phyloP scores from a whole-genome alignment of 2,113 vertebrate genomes.

The Nestor notabilis region DNA sequence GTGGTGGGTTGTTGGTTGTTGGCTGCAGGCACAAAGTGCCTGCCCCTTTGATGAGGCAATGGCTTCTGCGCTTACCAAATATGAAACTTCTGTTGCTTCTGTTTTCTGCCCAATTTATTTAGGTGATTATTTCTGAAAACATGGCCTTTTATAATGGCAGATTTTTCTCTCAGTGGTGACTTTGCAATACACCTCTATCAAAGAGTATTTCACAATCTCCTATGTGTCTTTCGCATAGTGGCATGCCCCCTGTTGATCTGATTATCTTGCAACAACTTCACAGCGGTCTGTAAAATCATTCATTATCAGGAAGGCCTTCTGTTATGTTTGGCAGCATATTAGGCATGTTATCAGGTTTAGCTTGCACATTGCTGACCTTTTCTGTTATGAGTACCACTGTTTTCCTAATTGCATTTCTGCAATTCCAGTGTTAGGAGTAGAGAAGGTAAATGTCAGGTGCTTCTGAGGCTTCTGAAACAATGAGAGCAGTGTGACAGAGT shows the following conservation, averaged over 20 bases:
- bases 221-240: background rate
- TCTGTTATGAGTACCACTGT: constrained; percentile 9
- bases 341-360: constrained; percentile 50
- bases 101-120: constrained; percentile 36
- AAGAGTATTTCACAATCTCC: background rate
- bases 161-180: background rate
- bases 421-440: constrained; percentile 20
- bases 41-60: constrained; percentile 33
- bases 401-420: constrained; percentile 53
- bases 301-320: constrained; percentile 41
- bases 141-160: background rate
- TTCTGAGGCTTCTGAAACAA: background rate
- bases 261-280: constrained; percentile 33
- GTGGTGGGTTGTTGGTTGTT: constrained; percentile 30
- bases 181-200: constrained; percentile 8
- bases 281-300: constrained; percentile 45
- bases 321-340: constrained; percentile 49
- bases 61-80: constrained; percentile 10
- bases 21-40: constrained; percentile 26
- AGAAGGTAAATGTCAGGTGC: constrained; percentile 45
- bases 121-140: constrained; percentile 45
- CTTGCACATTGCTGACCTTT: constrained; percentile 54
- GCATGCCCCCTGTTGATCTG: constrained; percentile 36
- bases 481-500: background rate
- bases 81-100: constrained; percentile 31